phyloP scores from a whole-genome alignment of 2,797 vertebrate genomes.

The Odontamblyopus lacepedii region DNA sequence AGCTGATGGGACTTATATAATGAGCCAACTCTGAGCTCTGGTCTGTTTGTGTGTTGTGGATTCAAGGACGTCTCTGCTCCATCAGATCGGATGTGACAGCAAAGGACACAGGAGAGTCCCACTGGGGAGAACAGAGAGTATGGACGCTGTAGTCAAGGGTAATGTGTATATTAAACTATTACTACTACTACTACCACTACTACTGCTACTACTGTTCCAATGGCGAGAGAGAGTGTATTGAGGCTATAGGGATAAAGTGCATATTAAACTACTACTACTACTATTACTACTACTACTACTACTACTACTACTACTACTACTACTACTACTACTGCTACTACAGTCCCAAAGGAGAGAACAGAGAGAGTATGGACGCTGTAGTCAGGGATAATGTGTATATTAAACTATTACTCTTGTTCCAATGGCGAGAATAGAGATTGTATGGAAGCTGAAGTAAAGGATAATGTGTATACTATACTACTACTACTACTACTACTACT shows the following conservation, averaged over 20 bases:
- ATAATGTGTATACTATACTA: not conserved
- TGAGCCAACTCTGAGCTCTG: not conserved
- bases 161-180: too few relatives aligned
- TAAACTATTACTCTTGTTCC: too few relatives aligned
- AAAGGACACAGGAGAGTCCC: slow-evolving; percentile 18
- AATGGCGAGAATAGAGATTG: not conserved
- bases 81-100: slow-evolving; percentile 15
- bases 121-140: slow-evolving; percentile 6
- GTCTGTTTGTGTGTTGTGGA: not conserved
- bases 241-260: slow-evolving; percentile 20
- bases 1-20: slow-evolving; percentile 11
- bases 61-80: slow-evolving; percentile 14
- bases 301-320: not conserved
- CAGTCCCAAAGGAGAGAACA: too few relatives aligned
- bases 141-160: too few relatives aligned
- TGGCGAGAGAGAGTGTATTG: slow-evolving; percentile 13
- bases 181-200: too few relatives aligned
- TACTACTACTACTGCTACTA: not conserved
- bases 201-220: not conserved
- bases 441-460: slow-evolving; percentile 33
- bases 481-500: too few relatives aligned
- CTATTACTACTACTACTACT: not conserved
- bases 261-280: too few relatives aligned
- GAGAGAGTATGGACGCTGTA: slow-evolving; percentile 25
- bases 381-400: slow-evolving; percentile 19